A percentile compares a stretch with the other conserved stretches of the same genome.
phyloP scores from a whole-genome alignment of 2,888 invertebrate genomes.

The Diarsia rubi region DNA sequence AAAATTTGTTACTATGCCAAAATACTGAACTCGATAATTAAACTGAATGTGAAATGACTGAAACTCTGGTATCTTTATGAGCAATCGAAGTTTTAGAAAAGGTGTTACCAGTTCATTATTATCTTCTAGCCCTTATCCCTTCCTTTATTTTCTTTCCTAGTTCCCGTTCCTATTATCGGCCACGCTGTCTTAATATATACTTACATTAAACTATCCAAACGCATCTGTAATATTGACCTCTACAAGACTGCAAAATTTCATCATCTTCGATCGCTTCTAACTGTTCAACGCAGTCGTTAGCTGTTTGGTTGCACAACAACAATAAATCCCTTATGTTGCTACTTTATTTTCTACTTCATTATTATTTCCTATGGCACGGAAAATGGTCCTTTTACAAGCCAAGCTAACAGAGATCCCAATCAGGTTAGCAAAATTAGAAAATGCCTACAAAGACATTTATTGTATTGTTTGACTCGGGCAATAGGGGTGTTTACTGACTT shows the following conservation, averaged over 20 bases:
- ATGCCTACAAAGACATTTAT: not conserved
- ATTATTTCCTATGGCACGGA: not conserved
- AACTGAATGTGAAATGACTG: constrained; percentile 18
- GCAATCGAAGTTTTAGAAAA: not conserved
- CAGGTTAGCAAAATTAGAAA: not conserved
- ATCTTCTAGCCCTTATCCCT: not conserved
- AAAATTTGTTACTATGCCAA: constrained; percentile 67
- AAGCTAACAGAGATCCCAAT: not conserved
- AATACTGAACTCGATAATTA: constrained; percentile 49
- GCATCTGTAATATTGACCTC: too few species aligned
- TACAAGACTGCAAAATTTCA: not conserved
- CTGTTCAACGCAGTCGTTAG: not conserved
- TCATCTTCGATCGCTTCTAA: not conserved
- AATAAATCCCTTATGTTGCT: not conserved
- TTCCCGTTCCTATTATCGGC: not conserved
- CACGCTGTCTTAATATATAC: not conserved
- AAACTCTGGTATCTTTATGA: not conserved
- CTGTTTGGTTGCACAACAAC: constrained; percentile 3
- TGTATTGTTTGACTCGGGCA: not conserved
- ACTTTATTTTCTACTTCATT: not conserved
- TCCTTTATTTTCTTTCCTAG: not conserved
- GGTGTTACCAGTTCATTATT: not conserved
- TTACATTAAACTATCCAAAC: not conserved
- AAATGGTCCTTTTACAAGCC: not conserved
- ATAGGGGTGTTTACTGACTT: too few species aligned